These are phyloP conservation scores for Stomatorhinus walkeri DNA, from an alignment of 2,797 vertebrate genomes.

Conservation along the genomic window DNA sequence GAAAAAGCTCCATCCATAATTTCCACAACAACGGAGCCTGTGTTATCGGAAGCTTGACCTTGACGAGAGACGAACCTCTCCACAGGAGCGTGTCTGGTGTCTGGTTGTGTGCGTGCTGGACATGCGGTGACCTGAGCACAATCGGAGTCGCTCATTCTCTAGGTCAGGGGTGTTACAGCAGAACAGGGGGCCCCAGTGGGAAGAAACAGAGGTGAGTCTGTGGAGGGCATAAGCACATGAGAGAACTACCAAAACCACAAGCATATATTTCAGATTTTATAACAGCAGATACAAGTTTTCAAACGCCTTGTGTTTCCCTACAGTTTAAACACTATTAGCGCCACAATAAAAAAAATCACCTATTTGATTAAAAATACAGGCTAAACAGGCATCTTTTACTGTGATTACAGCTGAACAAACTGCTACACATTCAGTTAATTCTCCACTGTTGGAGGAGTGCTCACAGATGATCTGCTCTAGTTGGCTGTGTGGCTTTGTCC, in stretches of 20 bases:
- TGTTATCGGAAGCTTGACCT: constrained; percentile 19
- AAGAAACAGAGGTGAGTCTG: neutral
- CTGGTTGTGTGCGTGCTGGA: neutral
- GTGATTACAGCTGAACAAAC: neutral
- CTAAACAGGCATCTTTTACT: neutral
- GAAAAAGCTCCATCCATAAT: constrained; percentile 9
- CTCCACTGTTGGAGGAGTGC: neutral
- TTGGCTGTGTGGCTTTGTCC: neutral
- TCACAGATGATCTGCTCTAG: neutral
- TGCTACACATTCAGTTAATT: neutral
- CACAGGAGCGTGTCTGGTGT: neutral
- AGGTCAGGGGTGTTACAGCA: neutral
- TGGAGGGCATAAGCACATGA: neutral
- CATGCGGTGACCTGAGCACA: neutral
- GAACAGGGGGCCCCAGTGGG: neutral
- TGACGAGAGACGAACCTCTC: neutral
- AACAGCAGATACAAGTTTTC: neutral
- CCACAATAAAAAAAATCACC: neutral
- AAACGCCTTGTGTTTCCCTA: neutral
- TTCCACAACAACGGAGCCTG: constrained; percentile 18
- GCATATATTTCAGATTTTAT: neutral
- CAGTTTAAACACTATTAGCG: neutral
- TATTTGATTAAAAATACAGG: neutral
- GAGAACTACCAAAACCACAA: neutral
- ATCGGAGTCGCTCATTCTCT: neutral